A percentile compares a stretch with the other conserved stretches of the same genome.
Conservation (phyloP, 2,888 invertebrate species). For the Podotricha telesiphe region DNA sequence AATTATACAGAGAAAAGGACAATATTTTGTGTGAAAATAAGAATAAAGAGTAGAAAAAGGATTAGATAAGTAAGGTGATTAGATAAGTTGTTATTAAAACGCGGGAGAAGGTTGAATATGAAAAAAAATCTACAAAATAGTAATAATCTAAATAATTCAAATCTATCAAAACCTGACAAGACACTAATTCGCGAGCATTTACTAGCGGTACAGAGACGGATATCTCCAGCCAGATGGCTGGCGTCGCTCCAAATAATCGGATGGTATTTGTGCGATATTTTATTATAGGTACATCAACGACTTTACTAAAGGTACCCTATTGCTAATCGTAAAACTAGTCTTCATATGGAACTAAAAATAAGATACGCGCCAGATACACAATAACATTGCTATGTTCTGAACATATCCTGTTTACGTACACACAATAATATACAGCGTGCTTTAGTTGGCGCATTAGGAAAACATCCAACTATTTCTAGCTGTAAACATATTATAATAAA, state of each 20-base stretch:
- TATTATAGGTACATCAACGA: conserved; percentile 39
- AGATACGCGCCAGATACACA: conserved; percentile 22
- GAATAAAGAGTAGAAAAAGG: too few species aligned
- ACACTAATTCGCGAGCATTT: conserved; percentile 14
- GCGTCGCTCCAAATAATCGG: conserved; percentile 47
- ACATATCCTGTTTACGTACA: conserved; percentile 8
- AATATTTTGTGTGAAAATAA: too few species aligned
- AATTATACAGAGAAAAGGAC: too few species aligned
- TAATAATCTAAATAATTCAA: conserved; percentile 11
- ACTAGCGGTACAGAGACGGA: conserved; percentile 1
- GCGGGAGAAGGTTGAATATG: too few species aligned
- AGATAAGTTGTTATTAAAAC: too few species aligned
- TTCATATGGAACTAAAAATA: conserved; percentile 30
- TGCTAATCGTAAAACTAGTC: conserved; percentile 34
- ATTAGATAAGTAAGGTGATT: too few species aligned
- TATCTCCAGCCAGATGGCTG: conserved; percentile 42
- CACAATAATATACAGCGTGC: conserved; percentile 10
- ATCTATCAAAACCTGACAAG: conserved; percentile 11
- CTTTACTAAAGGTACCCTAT: conserved; percentile 27
- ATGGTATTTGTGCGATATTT: conserved; percentile 44
- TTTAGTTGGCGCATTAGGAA: background rate
- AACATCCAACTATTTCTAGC: background rate
- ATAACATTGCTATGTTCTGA: conserved; percentile 3
- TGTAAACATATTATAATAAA: background rate
- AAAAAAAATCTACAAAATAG: background rate